Conservation (phyloP, 2,797 vertebrate genomes). For the Triplophysa bombifrons region DNA sequence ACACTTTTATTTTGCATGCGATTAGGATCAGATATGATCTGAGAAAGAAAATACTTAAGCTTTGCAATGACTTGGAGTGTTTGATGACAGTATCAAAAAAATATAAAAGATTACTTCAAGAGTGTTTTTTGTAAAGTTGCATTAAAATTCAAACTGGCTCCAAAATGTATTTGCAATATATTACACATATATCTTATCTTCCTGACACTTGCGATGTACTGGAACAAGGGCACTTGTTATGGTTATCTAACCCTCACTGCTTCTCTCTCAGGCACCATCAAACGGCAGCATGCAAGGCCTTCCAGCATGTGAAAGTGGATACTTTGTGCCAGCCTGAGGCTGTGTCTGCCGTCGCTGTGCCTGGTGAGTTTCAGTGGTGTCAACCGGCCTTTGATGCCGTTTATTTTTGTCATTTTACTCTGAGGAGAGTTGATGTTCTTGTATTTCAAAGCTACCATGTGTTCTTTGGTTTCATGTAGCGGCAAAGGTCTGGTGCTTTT, state of each 20-base stretch:
- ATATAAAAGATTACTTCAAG: too few relatives aligned
- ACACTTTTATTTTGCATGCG: too few relatives aligned
- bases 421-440: background rate
- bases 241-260: background rate
- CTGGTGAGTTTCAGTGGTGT: slow-evolving; percentile 77
- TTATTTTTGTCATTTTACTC: slow-evolving; percentile 19
- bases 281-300: slow-evolving; percentile 85
- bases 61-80: too few relatives aligned
- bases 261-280: slow-evolving; percentile 85
- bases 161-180: too few relatives aligned
- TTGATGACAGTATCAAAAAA: too few relatives aligned
- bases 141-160: too few relatives aligned
- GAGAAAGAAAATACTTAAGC: too few relatives aligned
- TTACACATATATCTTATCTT: background rate
- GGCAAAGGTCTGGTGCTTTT: background rate
- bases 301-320: slow-evolving; percentile 97
- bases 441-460: slow-evolving; percentile 8
- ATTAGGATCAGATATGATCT: too few relatives aligned
- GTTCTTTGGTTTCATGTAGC: background rate
- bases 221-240: slow-evolving; percentile 16
- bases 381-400: background rate
- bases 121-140: too few relatives aligned
- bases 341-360: slow-evolving; percentile 87
- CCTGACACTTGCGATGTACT: background rate
- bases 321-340: slow-evolving; percentile 90